Conservation (phyloP, 1,140 invertebrate genomes). For the Macrobrachium rosenbergii region DNA sequence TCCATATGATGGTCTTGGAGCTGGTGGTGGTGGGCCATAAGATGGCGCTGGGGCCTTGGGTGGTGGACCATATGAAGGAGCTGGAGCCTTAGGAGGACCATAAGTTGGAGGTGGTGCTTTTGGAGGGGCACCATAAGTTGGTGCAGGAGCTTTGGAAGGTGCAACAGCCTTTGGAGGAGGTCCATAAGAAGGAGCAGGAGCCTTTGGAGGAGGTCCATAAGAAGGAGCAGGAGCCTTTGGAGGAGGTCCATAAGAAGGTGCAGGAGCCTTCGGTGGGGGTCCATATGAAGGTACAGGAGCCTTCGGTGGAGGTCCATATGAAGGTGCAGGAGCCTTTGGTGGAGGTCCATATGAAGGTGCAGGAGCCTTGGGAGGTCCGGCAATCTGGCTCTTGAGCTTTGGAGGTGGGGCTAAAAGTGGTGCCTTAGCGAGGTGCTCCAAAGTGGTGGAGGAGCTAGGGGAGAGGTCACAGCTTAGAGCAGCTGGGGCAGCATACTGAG, state of each 20-base stretch:
- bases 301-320: constrained; percentile 34
- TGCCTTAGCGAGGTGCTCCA: constrained; percentile 27
- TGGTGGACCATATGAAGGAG: constrained; percentile 59
- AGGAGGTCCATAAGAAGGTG: constrained; percentile 30
- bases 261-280: constrained; percentile 55
- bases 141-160: constrained; percentile 41
- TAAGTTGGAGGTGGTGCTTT: constrained; percentile 52
- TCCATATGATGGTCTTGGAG: constrained; percentile 50
- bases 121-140: constrained; percentile 48
- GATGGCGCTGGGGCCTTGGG: constrained; percentile 37
- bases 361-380: constrained; percentile 9
- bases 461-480: constrained; percentile 52
- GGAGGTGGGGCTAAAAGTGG: constrained; percentile 49
- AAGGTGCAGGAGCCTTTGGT: neutral
- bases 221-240: constrained; percentile 39
- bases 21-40: constrained; percentile 50
- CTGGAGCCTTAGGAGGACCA: constrained; percentile 61
- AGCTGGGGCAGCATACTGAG: constrained; percentile 37
- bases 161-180: constrained; percentile 47
- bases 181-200: constrained; percentile 52
- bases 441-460: constrained; percentile 43
- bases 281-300: constrained; percentile 1
- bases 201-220: constrained; percentile 59
- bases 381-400: constrained; percentile 21
- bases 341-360: neutral